A percentile compares a stretch with the other conserved stretches of the same genome.
Evolutionary conservation across 1,140 invertebrate species (phyloP).

Genomic region (Cydia pomonella): DNA sequence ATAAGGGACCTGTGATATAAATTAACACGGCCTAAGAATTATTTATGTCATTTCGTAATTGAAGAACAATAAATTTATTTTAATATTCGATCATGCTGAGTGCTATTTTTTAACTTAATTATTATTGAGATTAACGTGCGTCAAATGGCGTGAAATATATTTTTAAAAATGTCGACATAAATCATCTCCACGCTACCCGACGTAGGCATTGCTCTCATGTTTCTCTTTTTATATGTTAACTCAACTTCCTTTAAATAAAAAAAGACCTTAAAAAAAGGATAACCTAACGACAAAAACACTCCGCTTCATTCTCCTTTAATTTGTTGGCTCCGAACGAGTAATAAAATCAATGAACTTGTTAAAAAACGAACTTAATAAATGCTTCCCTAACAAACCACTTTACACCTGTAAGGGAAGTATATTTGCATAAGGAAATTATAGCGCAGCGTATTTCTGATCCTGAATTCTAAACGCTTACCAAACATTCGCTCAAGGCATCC

Average conservation of each 20-base stretch:
- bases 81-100: slow-evolving; percentile 15
- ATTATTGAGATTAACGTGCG: slow-evolving; percentile 25
- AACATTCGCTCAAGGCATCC: background rate
- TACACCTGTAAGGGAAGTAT: slow-evolving; percentile 42
- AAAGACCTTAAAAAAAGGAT: background rate
- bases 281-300: background rate
- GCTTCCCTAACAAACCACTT: slow-evolving; percentile 40
- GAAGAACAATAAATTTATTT: slow-evolving; percentile 33
- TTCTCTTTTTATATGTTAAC: background rate
- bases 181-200: background rate
- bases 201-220: background rate
- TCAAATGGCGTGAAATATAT: background rate
- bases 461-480: background rate
- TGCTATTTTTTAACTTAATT: slow-evolving; percentile 27
- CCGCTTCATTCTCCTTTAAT: slow-evolving; percentile 4
- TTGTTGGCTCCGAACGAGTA: background rate
- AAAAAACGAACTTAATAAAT: slow-evolving; percentile 21
- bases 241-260: background rate
- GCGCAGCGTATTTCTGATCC: slow-evolving; percentile 32
- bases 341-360: slow-evolving; percentile 23
- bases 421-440: slow-evolving; percentile 55
- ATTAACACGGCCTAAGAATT: slow-evolving; percentile 57
- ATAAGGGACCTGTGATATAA: slow-evolving; percentile 65
- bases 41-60: slow-evolving; percentile 35
- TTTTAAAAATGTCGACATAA: background rate